These are phyloP conservation scores for Canis aureus DNA, from an alignment of 2,113 vertebrate species.

Conservation along the genomic window DNA sequence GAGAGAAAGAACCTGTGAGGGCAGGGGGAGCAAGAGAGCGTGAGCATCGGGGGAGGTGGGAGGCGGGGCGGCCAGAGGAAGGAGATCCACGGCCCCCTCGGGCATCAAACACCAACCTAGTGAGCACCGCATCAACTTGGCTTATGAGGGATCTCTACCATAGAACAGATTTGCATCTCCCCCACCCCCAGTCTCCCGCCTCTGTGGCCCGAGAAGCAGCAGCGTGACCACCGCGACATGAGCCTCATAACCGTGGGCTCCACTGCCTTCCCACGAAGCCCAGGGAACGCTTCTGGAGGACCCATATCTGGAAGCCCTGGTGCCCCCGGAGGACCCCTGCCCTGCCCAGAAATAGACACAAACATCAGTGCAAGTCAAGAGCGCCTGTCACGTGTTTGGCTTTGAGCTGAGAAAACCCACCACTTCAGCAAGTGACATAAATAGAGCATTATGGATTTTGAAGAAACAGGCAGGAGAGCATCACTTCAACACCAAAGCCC, in stretches of 20 bases:
- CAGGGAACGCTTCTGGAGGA: neutral
- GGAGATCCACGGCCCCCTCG: neutral
- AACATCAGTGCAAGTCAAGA: neutral
- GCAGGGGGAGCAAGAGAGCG: neutral
- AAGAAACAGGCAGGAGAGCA: neutral
- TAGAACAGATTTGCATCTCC: constrained; percentile 6
- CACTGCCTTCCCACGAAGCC: neutral
- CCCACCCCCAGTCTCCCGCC: neutral
- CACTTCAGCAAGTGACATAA: neutral
- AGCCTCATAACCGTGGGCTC: neutral
- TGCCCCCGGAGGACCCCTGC: neutral
- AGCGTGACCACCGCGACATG: neutral
- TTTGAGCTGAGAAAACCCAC: constrained; percentile 26
- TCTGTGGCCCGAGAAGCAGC: neutral
- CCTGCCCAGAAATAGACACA: neutral
- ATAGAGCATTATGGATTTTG: neutral
- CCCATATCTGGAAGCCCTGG: neutral
- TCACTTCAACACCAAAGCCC: neutral
- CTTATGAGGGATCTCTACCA: constrained; percentile 33
- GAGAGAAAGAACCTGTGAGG: neutral
- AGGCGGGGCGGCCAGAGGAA: neutral
- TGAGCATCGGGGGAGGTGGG: neutral
- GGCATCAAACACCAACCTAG: neutral
- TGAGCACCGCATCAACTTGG: neutral
- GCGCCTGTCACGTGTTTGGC: fast-evolving